phyloP scores from a whole-genome alignment of 2,113 vertebrate genomes.

The Phalacrocorax pelagicus region DNA sequence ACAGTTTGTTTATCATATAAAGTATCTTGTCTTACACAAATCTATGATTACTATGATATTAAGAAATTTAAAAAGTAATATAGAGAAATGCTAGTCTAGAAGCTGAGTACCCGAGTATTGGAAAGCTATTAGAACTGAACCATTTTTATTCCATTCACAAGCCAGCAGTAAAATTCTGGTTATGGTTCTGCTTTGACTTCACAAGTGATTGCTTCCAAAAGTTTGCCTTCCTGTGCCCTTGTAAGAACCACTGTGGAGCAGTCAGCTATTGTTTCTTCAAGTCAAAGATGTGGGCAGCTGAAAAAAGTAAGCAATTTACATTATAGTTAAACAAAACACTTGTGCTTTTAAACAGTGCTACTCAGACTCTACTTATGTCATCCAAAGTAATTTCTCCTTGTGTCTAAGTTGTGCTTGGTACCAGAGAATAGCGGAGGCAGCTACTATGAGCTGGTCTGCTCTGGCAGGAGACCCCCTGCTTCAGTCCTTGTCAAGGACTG shows the following conservation, averaged over 20 bases:
- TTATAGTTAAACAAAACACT: neutral
- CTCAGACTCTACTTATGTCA: neutral
- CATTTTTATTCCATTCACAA: neutral
- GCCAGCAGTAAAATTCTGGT: neutral
- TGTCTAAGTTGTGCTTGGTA: neutral
- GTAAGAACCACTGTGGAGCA: neutral
- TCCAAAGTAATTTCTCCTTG: neutral
- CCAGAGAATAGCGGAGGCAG: neutral
- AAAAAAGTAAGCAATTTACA: neutral
- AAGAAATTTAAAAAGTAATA: neutral
- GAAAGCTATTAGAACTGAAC: neutral
- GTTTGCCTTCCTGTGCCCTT: neutral
- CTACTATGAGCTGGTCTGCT: neutral
- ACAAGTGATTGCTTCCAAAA: neutral
- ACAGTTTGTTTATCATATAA: neutral
- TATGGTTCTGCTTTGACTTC: neutral
- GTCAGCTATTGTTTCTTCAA: neutral
- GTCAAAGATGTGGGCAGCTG: neutral
- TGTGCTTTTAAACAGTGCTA: neutral
- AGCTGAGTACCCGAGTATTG: neutral
- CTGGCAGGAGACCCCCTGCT: neutral
- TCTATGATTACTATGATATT: neutral
- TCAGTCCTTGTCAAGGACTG: neutral
- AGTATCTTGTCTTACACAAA: neutral
- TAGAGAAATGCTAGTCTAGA: neutral